A percentile compares a stretch with the other conserved stretches of the same genome.
Conservation (phyloP, 1,140 invertebrate genomes). For the Pteromalus puparum region DNA sequence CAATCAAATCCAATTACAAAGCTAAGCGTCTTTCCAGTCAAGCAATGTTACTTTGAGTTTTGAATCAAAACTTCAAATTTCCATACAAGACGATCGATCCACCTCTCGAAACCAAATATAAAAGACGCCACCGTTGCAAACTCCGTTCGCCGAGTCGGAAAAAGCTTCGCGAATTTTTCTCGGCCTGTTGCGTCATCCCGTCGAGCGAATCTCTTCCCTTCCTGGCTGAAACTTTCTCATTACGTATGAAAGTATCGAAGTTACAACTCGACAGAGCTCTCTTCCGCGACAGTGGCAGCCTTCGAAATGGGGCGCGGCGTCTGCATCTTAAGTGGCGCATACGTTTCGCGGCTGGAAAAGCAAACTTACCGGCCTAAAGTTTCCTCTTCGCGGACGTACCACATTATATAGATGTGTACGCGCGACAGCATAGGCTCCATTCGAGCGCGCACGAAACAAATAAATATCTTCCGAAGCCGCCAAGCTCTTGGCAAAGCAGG, state of each 20-base stretch:
- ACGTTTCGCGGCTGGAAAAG: constrained; percentile 3
- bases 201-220: constrained; percentile 1
- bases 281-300: background rate
- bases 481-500: background rate
- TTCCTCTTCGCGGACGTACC: background rate
- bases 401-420: too few relatives aligned
- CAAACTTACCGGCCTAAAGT: constrained; percentile 18
- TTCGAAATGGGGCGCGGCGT: background rate
- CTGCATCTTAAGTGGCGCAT: constrained; percentile 29
- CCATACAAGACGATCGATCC: too few relatives aligned
- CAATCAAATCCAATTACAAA: too few relatives aligned
- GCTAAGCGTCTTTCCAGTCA: too few relatives aligned
- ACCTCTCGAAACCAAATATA: background rate
- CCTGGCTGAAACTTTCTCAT: constrained; percentile 42
- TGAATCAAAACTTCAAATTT: too few relatives aligned
- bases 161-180: background rate
- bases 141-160: background rate
- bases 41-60: too few relatives aligned
- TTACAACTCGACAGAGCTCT: background rate
- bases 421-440: constrained; percentile 2
- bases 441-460: constrained; percentile 32
- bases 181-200: constrained; percentile 34
- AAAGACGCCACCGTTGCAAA: background rate
- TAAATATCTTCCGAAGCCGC: constrained; percentile 45
- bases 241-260: constrained; percentile 44